Percentiles rank a stretch among this genome's conserved stretches.
phyloP scores from a whole-genome alignment of 2,888 invertebrate species.

The Ophion slaviceki region DNA sequence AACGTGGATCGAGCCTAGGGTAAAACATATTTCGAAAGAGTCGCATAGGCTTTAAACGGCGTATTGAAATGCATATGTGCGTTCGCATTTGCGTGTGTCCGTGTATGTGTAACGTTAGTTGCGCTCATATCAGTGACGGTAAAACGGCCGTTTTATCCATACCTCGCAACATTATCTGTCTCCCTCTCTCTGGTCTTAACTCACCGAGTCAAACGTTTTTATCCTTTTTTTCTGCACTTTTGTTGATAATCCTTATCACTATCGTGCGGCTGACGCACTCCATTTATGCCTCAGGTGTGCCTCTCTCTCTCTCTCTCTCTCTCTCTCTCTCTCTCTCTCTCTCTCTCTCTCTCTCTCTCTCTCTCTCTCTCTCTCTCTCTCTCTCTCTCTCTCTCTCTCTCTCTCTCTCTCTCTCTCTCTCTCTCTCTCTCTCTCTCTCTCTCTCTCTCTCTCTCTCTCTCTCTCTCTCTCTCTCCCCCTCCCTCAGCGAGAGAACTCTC shows the following conservation, averaged over 20 bases:
- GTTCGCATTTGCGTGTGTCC: too few relatives aligned
- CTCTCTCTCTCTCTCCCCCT: too few relatives aligned
- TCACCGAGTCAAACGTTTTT: not conserved
- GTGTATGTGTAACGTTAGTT: not conserved
- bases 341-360: not conserved
- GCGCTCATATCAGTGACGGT: not conserved
- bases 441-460: too few relatives aligned
- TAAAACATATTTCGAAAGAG: slow-evolving; percentile 26
- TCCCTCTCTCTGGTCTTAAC: not conserved
- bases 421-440: too few relatives aligned
- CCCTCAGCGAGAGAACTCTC: too few relatives aligned
- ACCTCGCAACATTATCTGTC: not conserved
- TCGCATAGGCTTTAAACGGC: too few relatives aligned
- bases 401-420: too few relatives aligned
- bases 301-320: not conserved
- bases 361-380: too few relatives aligned
- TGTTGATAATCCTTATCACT: slow-evolving; percentile 33
- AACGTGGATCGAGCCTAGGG: slow-evolving; percentile 2
- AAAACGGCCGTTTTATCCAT: slow-evolving; percentile 15
- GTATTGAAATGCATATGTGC: too few relatives aligned
- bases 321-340: not conserved
- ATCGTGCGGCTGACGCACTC: not conserved
- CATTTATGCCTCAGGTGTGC: slow-evolving; percentile 7
- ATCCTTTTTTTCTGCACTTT: slow-evolving; percentile 5
- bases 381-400: too few relatives aligned